Conservation (phyloP, 2,797 vertebrate genomes). For the Dipus sagitta region DNA sequence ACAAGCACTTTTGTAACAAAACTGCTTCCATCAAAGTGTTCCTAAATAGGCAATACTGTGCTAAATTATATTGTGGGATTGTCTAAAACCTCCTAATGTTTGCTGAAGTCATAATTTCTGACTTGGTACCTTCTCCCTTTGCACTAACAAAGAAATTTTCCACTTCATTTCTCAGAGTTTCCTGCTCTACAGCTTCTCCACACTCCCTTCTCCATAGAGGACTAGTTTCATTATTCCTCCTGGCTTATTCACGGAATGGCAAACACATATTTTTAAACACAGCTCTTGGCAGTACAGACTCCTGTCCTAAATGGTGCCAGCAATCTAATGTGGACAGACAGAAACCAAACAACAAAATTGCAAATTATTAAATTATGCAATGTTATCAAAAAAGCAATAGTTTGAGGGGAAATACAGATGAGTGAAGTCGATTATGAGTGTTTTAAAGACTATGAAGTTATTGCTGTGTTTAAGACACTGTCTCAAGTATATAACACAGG, state of each 20-base stretch:
- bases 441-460: not conserved
- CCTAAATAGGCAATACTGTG: not conserved
- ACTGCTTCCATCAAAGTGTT: not conserved
- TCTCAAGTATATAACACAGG: not conserved
- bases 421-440: fast-evolving
- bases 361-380: not conserved
- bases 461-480: not conserved
- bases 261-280: constrained; percentile 3
- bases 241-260: not conserved
- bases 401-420: not conserved
- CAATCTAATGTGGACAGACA: not conserved
- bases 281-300: not conserved
- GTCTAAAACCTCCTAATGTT: not conserved
- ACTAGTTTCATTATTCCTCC: not conserved
- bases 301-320: not conserved
- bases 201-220: not conserved
- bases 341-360: not conserved
- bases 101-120: not conserved
- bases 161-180: not conserved
- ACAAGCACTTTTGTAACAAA: not conserved
- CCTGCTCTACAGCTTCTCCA: not conserved
- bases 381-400: not conserved
- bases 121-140: not conserved
- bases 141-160: not conserved
- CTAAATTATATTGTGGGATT: not conserved